These are phyloP conservation scores for Elegia similella DNA, from an alignment of 2,888 invertebrate species.

Conservation along the genomic window DNA sequence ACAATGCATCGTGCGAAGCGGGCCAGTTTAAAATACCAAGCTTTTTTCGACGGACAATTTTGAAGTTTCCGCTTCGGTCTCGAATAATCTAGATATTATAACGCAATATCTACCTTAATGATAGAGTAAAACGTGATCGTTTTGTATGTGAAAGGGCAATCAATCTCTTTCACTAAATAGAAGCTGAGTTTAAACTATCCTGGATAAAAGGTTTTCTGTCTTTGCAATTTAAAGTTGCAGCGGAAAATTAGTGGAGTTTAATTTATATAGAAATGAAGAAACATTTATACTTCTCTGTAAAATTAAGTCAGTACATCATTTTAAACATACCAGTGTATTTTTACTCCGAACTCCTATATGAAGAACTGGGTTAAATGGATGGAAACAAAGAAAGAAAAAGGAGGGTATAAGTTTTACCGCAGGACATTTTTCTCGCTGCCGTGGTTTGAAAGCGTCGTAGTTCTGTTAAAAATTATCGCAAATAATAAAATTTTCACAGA, in stretches of 20 bases:
- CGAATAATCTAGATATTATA: not conserved
- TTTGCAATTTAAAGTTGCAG: no score
- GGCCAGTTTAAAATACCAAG: constrained; percentile 71
- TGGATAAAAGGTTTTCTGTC: not conserved
- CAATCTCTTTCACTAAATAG: not conserved
- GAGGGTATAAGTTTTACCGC: not conserved
- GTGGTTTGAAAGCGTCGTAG: not conserved
- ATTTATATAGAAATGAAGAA: no score
- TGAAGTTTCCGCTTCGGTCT: constrained; percentile 44
- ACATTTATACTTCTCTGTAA: no score
- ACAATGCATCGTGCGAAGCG: constrained; percentile 67
- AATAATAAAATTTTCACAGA: not conserved
- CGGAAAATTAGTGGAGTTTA: no score
- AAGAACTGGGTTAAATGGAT: no score
- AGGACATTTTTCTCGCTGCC: not conserved
- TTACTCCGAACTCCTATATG: no score
- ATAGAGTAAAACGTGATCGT: not conserved
- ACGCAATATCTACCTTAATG: not conserved
- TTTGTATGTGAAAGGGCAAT: not conserved
- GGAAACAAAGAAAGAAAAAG: not conserved
- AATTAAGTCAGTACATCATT: no score
- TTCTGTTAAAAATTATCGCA: not conserved
- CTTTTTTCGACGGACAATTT: constrained; percentile 48
- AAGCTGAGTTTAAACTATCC: not conserved
- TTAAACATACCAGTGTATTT: no score